Conservation (phyloP, 2,797 vertebrate genomes). For the Setipinna tenuifilis region DNA sequence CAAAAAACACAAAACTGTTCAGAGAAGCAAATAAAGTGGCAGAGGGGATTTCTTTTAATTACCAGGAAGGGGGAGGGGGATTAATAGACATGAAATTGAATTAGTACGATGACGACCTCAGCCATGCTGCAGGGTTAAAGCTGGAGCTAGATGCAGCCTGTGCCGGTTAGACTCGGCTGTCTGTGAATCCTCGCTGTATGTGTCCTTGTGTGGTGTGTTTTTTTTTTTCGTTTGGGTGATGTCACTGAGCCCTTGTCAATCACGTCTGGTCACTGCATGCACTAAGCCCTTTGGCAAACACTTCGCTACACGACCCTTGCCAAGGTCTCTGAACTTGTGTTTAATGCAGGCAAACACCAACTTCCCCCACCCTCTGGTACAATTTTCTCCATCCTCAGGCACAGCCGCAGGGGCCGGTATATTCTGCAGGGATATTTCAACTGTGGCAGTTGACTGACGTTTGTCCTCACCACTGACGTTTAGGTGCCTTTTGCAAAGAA, state of each 20-base stretch:
- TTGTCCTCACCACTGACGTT: background rate
- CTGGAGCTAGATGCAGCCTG: background rate
- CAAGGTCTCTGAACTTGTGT: background rate
- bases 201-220: background rate
- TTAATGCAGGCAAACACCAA: conserved; percentile 1
- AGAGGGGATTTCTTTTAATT: background rate
- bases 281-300: conserved; percentile 55
- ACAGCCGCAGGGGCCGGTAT: background rate
- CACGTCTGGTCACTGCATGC: conserved; percentile 74
- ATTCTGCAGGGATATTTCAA: background rate
- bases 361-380: background rate
- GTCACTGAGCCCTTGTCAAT: conserved; percentile 54
- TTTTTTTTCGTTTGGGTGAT: background rate
- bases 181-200: background rate
- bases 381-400: background rate
- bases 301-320: background rate
- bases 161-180: background rate
- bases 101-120: conserved; percentile 6
- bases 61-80: conserved; percentile 39
- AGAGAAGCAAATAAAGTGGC: conserved; percentile 54
- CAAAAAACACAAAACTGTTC: conserved; percentile 55
- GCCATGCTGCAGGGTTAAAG: background rate
- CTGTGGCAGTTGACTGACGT: background rate
- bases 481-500: background rate
- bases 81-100: conserved; percentile 26